These are phyloP conservation scores for Otolemur crassicaudatus DNA, from an alignment of 2,797 vertebrate genomes.

Conservation along the genomic window DNA sequence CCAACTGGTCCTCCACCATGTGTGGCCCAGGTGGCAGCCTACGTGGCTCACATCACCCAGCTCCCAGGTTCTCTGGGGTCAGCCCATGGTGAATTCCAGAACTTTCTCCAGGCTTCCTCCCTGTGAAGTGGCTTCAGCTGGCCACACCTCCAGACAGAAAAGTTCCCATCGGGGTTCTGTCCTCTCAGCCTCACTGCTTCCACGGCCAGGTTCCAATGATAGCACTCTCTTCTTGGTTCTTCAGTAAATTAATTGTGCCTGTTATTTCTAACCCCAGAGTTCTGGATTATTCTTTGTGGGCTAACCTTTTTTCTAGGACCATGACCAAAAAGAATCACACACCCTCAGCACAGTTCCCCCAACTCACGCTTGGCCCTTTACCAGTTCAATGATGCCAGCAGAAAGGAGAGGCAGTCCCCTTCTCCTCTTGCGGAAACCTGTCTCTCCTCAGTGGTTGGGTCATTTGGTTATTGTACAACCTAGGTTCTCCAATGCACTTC, in stretches of 20 bases:
- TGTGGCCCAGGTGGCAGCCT: neutral
- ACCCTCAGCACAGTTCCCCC: neutral
- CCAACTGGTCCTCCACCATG: accelerated
- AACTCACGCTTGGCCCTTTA: neutral
- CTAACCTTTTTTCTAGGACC: neutral
- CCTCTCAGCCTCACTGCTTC: neutral
- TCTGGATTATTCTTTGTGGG: neutral
- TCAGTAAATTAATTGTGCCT: neutral
- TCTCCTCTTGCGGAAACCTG: neutral
- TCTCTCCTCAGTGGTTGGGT: neutral
- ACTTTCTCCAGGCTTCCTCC: neutral
- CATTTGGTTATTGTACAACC: neutral
- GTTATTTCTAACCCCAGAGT: neutral
- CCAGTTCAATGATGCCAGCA: neutral
- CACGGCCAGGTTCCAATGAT: neutral
- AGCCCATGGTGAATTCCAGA: neutral
- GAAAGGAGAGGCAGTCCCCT: neutral
- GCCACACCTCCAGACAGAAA: neutral
- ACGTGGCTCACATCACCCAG: too few relatives aligned
- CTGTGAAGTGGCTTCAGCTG: neutral
- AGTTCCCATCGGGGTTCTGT: neutral
- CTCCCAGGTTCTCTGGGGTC: neutral
- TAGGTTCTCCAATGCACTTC: neutral
- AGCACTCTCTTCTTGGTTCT: neutral
- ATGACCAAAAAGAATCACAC: neutral